These are phyloP conservation scores for Eidolon dupreanum DNA, from an alignment of 2,797 vertebrate species.

Conservation along the genomic window DNA sequence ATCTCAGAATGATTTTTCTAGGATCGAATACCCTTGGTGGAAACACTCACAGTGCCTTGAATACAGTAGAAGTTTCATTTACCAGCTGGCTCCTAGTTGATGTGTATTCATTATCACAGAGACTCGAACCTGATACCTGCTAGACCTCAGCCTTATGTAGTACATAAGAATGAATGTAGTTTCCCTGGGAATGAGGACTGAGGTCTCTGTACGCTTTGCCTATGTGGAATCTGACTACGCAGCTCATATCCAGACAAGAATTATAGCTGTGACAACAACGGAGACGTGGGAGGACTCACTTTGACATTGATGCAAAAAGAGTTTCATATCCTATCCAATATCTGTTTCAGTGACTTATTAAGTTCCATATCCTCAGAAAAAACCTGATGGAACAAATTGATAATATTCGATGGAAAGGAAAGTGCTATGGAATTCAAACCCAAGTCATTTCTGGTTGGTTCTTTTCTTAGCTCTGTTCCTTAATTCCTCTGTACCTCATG, in stretches of 20 bases:
- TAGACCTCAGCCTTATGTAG: slow-evolving; percentile 21
- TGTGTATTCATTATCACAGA: slow-evolving; percentile 59
- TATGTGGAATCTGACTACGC: slow-evolving; percentile 43
- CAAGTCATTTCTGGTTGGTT: slow-evolving; percentile 63
- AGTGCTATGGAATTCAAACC: slow-evolving; percentile 58
- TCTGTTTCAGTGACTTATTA: slow-evolving; percentile 56
- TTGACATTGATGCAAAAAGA: slow-evolving; percentile 47
- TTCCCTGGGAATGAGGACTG: slow-evolving; percentile 38
- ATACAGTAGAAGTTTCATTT: slow-evolving; percentile 56
- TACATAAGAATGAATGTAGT: slow-evolving; percentile 55
- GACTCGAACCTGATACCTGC: slow-evolving; percentile 40
- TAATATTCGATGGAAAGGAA: slow-evolving; percentile 42
- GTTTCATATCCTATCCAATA: slow-evolving; percentile 36
- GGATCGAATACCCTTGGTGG: background rate
- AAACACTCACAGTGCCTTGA: slow-evolving; percentile 69
- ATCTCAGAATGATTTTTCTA: slow-evolving; percentile 51
- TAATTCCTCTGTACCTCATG: slow-evolving; percentile 78
- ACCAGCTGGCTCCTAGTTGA: slow-evolving; percentile 21
- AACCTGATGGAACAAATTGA: slow-evolving; percentile 34
- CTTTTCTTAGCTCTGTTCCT: slow-evolving; percentile 69
- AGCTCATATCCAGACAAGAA: slow-evolving; percentile 57
- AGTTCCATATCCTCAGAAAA: slow-evolving; percentile 51
- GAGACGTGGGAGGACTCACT: slow-evolving; percentile 1
- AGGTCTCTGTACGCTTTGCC: slow-evolving; percentile 43
- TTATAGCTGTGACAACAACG: slow-evolving; percentile 43